These are phyloP conservation scores for Xiphorhynchus elegans DNA, from an alignment of 2,113 vertebrate species.

Conservation along the genomic window DNA sequence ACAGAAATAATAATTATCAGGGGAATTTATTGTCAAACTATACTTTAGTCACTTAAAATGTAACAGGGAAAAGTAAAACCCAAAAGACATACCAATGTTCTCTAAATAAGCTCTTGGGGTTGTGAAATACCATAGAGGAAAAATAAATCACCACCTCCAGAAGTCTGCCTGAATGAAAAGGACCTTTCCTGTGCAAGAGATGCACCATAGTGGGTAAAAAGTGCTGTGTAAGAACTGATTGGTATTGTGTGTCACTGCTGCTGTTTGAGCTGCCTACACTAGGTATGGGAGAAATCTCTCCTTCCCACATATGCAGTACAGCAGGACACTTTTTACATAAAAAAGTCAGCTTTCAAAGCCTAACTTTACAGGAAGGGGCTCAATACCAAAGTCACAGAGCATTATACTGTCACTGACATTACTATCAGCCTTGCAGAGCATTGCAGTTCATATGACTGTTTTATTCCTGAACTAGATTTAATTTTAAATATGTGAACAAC, in stretches of 20 bases:
- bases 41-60: not conserved
- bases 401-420: not conserved
- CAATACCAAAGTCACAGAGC: not conserved
- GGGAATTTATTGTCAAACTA: not conserved
- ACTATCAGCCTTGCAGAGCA: not conserved
- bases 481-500: not conserved
- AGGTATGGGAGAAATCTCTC: not conserved
- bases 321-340: not conserved
- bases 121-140: not conserved
- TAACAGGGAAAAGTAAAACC: not conserved
- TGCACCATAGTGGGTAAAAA: not conserved
- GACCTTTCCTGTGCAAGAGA: not conserved
- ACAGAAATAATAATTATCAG: not conserved
- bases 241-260: not conserved
- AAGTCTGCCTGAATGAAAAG: not conserved
- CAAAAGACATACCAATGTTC: not conserved
- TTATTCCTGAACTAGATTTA: not conserved
- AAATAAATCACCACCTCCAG: not conserved
- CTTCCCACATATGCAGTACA: not conserved
- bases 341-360: not conserved
- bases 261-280: not conserved
- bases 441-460: not conserved
- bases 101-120: not conserved
- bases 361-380: not conserved
- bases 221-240: not conserved